Conservation (phyloP, 1,140 invertebrate species). For the Drosophila pandora region DNA sequence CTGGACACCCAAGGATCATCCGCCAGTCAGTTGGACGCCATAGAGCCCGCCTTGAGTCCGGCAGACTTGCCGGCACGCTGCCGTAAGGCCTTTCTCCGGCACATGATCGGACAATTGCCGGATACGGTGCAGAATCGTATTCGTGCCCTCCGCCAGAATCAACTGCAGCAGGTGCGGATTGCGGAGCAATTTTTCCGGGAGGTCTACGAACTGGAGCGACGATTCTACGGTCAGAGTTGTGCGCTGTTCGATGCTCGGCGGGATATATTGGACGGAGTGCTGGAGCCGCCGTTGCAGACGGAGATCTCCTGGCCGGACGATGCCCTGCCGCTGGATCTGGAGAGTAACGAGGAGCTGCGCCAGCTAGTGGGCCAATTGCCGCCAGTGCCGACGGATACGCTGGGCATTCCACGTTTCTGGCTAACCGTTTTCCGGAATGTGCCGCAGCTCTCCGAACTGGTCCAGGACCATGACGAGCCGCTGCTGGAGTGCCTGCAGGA, state of each 20-base stretch:
- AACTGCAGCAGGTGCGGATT: slow-evolving; percentile 93
- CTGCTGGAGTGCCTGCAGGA: slow-evolving; percentile 96
- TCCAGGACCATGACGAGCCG: slow-evolving; percentile 97
- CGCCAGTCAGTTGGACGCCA: neutral
- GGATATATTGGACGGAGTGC: slow-evolving; percentile 90
- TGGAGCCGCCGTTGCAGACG: slow-evolving; percentile 93
- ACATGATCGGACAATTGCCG: slow-evolving; percentile 86
- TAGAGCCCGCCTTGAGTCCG: slow-evolving; percentile 34
- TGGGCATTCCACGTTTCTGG: slow-evolving; percentile 98
- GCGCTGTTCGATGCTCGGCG: slow-evolving; percentile 92
- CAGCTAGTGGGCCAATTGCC: slow-evolving; percentile 42
- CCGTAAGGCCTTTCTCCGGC: slow-evolving; percentile 63
- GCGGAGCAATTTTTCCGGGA: slow-evolving; percentile 98
- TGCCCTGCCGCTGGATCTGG: slow-evolving; percentile 43
- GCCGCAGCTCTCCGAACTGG: slow-evolving; percentile 93
- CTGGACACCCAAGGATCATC: neutral
- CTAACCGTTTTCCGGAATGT: slow-evolving; percentile 97
- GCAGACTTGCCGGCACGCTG: slow-evolving; percentile 50
- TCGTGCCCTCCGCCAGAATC: slow-evolving; percentile 95
- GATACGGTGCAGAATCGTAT: slow-evolving; percentile 92
- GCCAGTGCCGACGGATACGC: slow-evolving; percentile 85
- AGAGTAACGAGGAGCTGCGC: slow-evolving; percentile 81
- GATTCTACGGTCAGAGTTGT: slow-evolving; percentile 93
- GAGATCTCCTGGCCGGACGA: slow-evolving; percentile 90
- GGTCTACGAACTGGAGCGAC: slow-evolving; percentile 96